Evolutionary conservation across 1,140 invertebrate genomes (phyloP), one percentile per base, ranked within the genome.

Genomic region (Rhizoglyphus robini): DNA sequence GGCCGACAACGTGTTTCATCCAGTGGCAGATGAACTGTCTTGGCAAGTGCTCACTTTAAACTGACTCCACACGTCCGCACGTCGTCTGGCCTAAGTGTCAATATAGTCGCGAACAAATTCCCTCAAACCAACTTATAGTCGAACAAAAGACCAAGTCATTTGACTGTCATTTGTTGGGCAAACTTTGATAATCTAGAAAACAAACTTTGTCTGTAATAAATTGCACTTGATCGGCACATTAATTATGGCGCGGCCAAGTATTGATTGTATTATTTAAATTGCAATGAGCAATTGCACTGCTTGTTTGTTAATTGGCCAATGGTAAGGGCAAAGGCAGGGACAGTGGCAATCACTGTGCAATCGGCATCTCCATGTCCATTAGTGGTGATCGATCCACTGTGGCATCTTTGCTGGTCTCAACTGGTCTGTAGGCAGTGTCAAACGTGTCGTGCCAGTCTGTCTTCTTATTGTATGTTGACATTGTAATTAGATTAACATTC

Each of bases 401-500:
- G 36, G 8, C 36, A 41, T 41, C 18, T 8, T 41, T 41, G 36
- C 8, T 41, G 8, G 36, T 41, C 18, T 41, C 36, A 41, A 41
- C n/a, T n/a, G 36, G 18, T 18, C 36, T 18, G 36, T 41, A n/a
- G n/a, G n/a, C 36, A 8, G 36, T 41, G 36, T 41, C 36, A 41
- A 41, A 41, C 36, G 36, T 18, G 36, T 41, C 36, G 8, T n/a
- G n/a, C n/a, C 8, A 11, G 18, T 8, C 36, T 41, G 36, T 18
- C 36, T 11, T 41, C 36, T 41, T 20, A 23, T 51, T 51, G 23
- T 51, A n/a, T n/a, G 13, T 27, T 51, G 48, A 51, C 48, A 51
- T 51, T 51, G 20, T 51, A 51, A 51, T 51, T 51, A 51, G 23
- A 51, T 51, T 23, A 51, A 27, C 48, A 51, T 51, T 51, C 48